Percentiles rank a stretch among this genome's conserved stretches.
Evolutionary conservation across 2,888 invertebrate genomes (phyloP).

Genomic region (Tortricodes alternella): DNA sequence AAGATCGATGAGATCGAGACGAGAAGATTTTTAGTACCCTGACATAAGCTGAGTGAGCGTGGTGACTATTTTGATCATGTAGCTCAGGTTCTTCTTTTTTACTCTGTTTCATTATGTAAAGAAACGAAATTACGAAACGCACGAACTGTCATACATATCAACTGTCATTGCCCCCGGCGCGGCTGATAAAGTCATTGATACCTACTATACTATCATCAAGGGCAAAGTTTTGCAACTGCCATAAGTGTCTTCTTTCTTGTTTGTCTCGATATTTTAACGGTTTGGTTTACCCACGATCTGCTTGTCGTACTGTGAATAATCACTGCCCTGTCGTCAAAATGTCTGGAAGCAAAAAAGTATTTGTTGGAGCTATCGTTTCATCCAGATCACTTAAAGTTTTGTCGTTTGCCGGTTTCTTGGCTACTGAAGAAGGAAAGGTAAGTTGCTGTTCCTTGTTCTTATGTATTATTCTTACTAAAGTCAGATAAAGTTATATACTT

Average conservation of each 20-base stretch:
- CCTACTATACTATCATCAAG: not conserved
- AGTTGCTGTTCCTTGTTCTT: no score
- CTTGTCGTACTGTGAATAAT: not conserved
- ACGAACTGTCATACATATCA: not conserved
- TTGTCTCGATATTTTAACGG: not conserved
- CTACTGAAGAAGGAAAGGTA: conserved; percentile 84
- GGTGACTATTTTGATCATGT: no score
- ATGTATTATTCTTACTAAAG: no score
- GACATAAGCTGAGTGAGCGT: no score
- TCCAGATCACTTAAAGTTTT: conserved; percentile 50
- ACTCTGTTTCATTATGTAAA: no score
- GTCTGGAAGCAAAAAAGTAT: conserved; percentile 50
- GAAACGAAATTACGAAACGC: no score
- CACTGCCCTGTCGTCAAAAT: conserved; percentile 39
- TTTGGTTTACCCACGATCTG: not conserved
- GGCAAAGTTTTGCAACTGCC: conserved; percentile 11
- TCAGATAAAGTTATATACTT: no score
- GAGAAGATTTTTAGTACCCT: no score
- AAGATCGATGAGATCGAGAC: no score
- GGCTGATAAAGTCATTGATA: not conserved
- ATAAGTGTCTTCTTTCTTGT: no score
- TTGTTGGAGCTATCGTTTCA: conserved; percentile 59
- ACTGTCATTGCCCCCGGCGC: not conserved
- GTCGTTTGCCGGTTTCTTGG: conserved; percentile 76
- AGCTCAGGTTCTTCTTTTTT: no score